A percentile compares a stretch with the other conserved stretches of the same genome.
phyloP scores from a whole-genome alignment of 1,140 invertebrate species.

The Liolophura sinensis region DNA sequence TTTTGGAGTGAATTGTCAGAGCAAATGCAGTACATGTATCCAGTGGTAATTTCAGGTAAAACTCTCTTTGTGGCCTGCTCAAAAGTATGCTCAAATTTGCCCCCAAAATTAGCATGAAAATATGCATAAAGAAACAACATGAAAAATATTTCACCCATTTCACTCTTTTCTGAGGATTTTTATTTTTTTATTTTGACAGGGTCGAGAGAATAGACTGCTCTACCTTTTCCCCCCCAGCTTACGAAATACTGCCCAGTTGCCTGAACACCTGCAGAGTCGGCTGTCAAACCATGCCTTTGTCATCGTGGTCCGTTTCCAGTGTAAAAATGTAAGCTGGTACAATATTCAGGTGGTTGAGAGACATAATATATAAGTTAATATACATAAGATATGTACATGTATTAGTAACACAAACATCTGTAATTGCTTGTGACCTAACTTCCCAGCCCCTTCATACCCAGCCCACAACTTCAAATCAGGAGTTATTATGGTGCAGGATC shows the following conservation, averaged over 20 bases:
- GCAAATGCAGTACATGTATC: background rate
- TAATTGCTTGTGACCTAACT: too few species aligned
- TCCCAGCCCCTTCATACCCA: too few species aligned
- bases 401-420: too few species aligned
- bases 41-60: background rate
- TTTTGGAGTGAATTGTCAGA: background rate
- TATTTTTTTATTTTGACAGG: constrained; percentile 12
- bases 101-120: too few species aligned
- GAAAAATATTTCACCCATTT: background rate
- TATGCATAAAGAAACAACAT: background rate
- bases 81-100: too few species aligned
- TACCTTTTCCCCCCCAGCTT: constrained; percentile 22
- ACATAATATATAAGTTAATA: too few species aligned
- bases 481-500: too few species aligned
- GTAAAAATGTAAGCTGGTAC: constrained; percentile 14
- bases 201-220: constrained; percentile 25
- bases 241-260: constrained; percentile 10
- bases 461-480: too few species aligned
- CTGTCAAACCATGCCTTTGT: constrained; percentile 18
- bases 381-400: too few species aligned
- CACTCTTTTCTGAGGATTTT: background rate
- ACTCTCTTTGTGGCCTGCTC: background rate
- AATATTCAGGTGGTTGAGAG: too few species aligned
- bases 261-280: constrained; percentile 11
- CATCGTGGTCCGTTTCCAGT: constrained; percentile 13